Conservation (phyloP, 2,797 vertebrate genomes). For the Pelobates cultripes region DNA sequence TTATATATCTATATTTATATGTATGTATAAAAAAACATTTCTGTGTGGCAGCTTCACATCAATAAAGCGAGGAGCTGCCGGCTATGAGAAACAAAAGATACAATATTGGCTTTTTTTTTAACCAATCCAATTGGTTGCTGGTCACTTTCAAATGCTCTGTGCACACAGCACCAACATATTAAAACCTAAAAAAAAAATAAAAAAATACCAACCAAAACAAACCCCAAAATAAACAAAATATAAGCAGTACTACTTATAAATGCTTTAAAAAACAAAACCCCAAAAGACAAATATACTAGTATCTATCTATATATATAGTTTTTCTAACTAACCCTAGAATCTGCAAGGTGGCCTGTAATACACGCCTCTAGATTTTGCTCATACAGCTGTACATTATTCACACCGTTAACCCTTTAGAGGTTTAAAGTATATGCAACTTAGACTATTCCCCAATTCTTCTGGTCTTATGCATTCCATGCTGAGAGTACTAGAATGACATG, state of each 20-base stretch:
- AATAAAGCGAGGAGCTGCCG: conserved; percentile 74
- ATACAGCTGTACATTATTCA: background rate
- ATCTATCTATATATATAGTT: background rate
- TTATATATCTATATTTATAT: conserved; percentile 59
- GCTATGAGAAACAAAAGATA: conserved; percentile 70
- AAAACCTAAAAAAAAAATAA: conserved; percentile 6
- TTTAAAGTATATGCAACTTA: background rate
- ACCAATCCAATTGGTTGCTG: conserved; percentile 35
- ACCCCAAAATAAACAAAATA: background rate
- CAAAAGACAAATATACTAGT: conserved; percentile 1
- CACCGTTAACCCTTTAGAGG: background rate
- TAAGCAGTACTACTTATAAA: background rate
- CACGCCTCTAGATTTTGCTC: background rate
- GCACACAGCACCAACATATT: conserved; percentile 7
- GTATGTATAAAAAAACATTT: conserved; percentile 59
- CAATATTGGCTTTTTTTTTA: conserved; percentile 62
- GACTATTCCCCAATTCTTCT: no score
- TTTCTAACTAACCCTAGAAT: conserved; percentile 10
- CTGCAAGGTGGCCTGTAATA: conserved; percentile 4
- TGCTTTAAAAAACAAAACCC: conserved; percentile 8
- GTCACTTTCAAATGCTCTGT: background rate
- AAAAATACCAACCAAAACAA: no score
- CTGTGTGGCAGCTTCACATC: conserved; percentile 64
- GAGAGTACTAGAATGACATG: no score
- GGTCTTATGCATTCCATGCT: no score